Conservation (phyloP, 2,888 invertebrate genomes). For the Eupsilia transversa region DNA sequence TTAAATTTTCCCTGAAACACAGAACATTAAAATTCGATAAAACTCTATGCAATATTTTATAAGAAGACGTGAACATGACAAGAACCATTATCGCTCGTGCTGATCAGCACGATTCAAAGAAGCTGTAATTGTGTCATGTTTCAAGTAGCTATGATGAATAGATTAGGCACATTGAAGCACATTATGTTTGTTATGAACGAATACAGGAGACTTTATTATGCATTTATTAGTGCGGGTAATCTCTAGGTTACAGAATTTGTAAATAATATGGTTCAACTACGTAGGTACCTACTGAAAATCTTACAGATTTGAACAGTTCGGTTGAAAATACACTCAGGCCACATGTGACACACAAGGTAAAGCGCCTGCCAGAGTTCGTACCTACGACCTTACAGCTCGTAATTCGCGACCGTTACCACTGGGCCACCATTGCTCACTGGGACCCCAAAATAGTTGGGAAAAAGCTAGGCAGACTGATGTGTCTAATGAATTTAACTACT, state of each 20-base stretch:
- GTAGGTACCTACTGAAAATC: too few relatives aligned
- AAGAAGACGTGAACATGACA: background rate
- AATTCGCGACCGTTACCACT: too few relatives aligned
- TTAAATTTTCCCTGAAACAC: background rate
- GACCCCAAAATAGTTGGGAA: too few relatives aligned
- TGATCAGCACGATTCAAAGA: conserved; percentile 36
- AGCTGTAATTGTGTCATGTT: conserved; percentile 18
- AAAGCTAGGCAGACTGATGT: too few relatives aligned
- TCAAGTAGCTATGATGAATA: conserved; percentile 43
- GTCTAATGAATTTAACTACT: background rate
- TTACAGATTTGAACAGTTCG: too few relatives aligned
- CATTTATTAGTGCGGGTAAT: background rate
- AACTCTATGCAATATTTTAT: background rate
- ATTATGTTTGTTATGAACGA: background rate
- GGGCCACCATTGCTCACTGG: too few relatives aligned
- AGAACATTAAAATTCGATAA: background rate
- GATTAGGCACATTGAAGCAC: conserved; percentile 19
- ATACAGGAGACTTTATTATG: too few relatives aligned
- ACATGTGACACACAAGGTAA: too few relatives aligned
- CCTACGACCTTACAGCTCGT: too few relatives aligned
- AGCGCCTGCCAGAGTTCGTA: too few relatives aligned
- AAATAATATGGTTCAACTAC: too few relatives aligned
- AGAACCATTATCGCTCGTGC: conserved; percentile 21
- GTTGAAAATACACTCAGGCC: too few relatives aligned
- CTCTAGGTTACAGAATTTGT: background rate